Percentiles rank a stretch among this genome's conserved stretches.
Conservation (phyloP, 1,140 invertebrate species). For the Sitobion miscanthi region DNA sequence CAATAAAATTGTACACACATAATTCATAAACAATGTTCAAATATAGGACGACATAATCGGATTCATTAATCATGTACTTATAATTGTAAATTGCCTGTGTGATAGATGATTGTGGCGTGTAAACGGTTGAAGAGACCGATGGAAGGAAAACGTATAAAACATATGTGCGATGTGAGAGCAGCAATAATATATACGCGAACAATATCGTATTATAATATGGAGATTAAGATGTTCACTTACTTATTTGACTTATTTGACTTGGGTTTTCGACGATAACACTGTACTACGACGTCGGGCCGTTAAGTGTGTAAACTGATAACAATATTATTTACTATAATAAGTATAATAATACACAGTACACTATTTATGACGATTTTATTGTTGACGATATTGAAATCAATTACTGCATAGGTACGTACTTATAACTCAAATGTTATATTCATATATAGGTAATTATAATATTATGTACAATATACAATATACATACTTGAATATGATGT, state of each 20-base stretch:
- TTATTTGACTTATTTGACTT: not conserved
- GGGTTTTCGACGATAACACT: constrained; percentile 12
- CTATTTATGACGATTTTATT: not conserved
- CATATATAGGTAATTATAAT: not conserved
- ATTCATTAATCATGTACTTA: constrained; percentile 29
- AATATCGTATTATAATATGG: not conserved
- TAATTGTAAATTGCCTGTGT: not conserved
- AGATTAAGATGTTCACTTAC: constrained; percentile 3
- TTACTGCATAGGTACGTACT: not conserved
- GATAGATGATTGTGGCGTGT: not conserved
- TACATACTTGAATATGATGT: not conserved
- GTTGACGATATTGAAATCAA: constrained; percentile 21
- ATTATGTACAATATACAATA: not conserved
- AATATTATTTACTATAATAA: not conserved
- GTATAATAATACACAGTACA: too few relatives aligned
- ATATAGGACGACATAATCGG: not conserved
- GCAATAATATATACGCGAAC: not conserved
- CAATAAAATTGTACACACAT: not conserved
- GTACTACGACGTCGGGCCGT: too few relatives aligned
- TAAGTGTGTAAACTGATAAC: not conserved
- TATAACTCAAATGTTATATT: constrained; percentile 5
- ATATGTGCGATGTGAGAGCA: not conserved
- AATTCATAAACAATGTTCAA: not conserved
- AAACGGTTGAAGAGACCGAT: not conserved
- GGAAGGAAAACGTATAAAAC: not conserved